phyloP scores from a whole-genome alignment of 2,113 vertebrate species.

The Rhadina sibilatrix region DNA sequence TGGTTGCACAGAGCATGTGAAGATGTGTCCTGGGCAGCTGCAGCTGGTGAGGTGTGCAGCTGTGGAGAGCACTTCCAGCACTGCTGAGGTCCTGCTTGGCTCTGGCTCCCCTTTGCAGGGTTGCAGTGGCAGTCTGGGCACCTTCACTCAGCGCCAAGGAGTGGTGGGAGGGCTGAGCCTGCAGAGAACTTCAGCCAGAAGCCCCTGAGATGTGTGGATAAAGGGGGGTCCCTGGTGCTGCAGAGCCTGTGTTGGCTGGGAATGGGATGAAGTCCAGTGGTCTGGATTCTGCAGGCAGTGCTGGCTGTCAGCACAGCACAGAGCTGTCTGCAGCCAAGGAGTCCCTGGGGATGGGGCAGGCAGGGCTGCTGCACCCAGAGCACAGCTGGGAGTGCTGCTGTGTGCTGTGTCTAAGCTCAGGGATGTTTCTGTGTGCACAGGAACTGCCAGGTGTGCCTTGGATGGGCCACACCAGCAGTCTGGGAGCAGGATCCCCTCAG shows the following conservation, averaged over 20 bases:
- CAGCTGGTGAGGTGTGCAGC: background rate
- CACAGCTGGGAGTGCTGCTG: background rate
- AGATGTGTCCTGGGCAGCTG: background rate
- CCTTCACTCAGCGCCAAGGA: background rate
- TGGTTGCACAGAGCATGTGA: too few relatives aligned
- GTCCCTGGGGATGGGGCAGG: background rate
- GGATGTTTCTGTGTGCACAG: rapidly evolving
- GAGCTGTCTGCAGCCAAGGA: background rate
- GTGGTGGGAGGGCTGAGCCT: background rate
- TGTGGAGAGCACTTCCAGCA: background rate
- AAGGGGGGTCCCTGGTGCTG: background rate
- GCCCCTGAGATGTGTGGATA: background rate
- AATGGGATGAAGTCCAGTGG: rapidly evolving
- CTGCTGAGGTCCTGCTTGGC: background rate
- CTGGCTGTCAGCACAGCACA: background rate
- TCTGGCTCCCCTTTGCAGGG: background rate
- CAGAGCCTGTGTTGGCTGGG: background rate
- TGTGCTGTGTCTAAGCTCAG: background rate
- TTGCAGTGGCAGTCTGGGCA: background rate
- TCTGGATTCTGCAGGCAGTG: background rate
- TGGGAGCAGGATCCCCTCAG: background rate
- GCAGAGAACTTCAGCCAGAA: background rate
- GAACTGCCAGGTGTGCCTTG: background rate
- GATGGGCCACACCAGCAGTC: background rate
- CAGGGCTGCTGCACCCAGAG: background rate